Conservation (phyloP, 2,888 invertebrate species). For the Drosophila prolongata region DNA sequence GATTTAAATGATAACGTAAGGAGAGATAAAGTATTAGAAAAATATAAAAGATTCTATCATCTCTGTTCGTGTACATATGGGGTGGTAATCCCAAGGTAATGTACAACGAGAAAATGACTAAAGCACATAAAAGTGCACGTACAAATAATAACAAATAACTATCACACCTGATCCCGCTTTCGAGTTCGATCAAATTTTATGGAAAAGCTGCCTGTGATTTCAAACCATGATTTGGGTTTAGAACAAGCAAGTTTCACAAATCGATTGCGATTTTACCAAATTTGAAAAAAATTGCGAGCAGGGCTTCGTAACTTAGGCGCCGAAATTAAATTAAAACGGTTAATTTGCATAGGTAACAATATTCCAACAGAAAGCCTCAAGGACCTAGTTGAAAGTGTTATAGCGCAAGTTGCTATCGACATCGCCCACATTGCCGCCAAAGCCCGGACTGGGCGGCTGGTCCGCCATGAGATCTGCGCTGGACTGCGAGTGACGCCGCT, state of each 20-base stretch:
- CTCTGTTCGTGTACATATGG: constrained; percentile 6
- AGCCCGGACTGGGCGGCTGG: constrained; percentile 59
- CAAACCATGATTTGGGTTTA: not conserved
- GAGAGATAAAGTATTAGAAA: constrained; percentile 11
- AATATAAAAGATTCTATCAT: constrained; percentile 18
- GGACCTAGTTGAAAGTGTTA: constrained; percentile 74
- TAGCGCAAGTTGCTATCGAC: constrained; percentile 81
- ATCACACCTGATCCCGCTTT: constrained; percentile 20
- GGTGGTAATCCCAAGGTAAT: not conserved
- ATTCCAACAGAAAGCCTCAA: constrained; percentile 22
- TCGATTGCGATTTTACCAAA: not conserved
- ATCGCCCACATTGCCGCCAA: constrained; percentile 65
- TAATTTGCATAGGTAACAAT: constrained; percentile 70
- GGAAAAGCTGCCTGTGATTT: not conserved
- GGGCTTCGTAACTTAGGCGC: constrained; percentile 34
- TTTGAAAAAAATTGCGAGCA: not conserved
- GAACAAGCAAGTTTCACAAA: not conserved
- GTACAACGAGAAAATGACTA: constrained; percentile 52
- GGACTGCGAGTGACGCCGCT: constrained; percentile 73
- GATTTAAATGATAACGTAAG: constrained; percentile 12
- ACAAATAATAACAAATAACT: constrained; percentile 44
- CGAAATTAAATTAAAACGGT: constrained; percentile 61
- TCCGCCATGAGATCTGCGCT: constrained; percentile 77
- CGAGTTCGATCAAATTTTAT: constrained; percentile 16
- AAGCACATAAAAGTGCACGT: constrained; percentile 44